Evolutionary conservation across 1,140 invertebrate species (phyloP), one percentile per base, ranked within the genome.

Genomic region (Harpegnathos saltator): DNA sequence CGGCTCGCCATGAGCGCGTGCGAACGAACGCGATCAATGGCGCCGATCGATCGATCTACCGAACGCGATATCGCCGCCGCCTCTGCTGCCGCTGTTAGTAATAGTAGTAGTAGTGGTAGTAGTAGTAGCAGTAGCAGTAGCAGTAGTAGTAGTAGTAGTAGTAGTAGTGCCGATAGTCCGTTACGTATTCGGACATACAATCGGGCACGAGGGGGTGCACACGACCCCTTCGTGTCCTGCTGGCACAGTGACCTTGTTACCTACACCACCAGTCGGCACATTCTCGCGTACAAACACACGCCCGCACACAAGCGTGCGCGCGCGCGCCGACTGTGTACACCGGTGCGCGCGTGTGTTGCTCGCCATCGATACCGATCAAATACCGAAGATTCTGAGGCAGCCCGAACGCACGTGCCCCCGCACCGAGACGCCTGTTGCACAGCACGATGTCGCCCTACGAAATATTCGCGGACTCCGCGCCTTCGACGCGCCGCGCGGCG

Each of bases 341-440:
- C 75, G 69, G 84, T 61, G 82, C 77, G 80, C 82, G 73, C 75
- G 88, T 80, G 88, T 89, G 88, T 89, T 66, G 82, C 82, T 88
- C 68, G 61, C 83, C 86, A 87, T 91, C 89, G 88, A 91, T 90
- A 89, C 91, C 86, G 89, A 92, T 92, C 90, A 90, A 90, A 93
- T 93, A 85, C 91, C 91, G 84, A 93, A 92, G 91, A 93, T 93
- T 93, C 91, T 92, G 91, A 92, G 92, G 92, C 90, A 89, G 87
- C 86, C 91, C 92, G 86, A 90, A 85, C 77, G 74, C 83, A 83
- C 83, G 83, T 85, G 78, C 85, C 78, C 82, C 71, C 78, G 72
- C 66, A 86, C 78, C 83, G 77, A 85, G 80, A 66, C 82, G 92
- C 92, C 92, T 93, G 92, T 92, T 93, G 91, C 92, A 85, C 85